phyloP scores from a whole-genome alignment of 2,113 vertebrate genomes.

The Elanus axillaris region DNA sequence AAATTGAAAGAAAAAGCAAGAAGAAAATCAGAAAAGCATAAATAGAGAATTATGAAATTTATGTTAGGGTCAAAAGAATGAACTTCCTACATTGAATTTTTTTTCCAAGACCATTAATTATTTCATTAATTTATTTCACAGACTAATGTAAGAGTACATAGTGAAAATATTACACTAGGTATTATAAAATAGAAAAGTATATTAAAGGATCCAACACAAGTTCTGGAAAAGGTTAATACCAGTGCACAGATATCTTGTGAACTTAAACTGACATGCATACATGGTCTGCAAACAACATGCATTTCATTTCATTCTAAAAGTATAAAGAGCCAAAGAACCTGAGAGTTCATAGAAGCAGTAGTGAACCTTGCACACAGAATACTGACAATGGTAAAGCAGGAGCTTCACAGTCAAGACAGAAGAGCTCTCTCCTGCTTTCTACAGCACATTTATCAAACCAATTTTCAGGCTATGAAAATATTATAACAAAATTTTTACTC shows the following conservation, averaged over 20 bases:
- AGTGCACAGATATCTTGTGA: neutral
- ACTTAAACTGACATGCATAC: neutral
- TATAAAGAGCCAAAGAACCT: neutral
- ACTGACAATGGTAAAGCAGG: neutral
- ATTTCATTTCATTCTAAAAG: neutral
- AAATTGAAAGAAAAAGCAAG: neutral
- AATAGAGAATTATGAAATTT: neutral
- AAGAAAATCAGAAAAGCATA: neutral
- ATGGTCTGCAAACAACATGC: neutral
- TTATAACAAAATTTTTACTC: neutral
- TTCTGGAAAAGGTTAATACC: neutral
- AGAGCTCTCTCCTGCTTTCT: neutral
- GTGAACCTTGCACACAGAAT: neutral
- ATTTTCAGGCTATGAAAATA: neutral
- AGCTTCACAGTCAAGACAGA: neutral
- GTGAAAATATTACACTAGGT: neutral
- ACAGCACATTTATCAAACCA: neutral
- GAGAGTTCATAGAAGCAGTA: neutral
- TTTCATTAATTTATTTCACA: neutral
- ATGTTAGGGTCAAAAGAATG: neutral
- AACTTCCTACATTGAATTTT: neutral
- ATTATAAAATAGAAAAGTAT: neutral
- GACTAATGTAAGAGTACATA: neutral
- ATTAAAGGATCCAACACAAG: neutral
- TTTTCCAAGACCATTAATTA: neutral